Base-by-base conservation (phyloP, 2,888 invertebrate species). In the Clitarchus hookeri region DNA sequence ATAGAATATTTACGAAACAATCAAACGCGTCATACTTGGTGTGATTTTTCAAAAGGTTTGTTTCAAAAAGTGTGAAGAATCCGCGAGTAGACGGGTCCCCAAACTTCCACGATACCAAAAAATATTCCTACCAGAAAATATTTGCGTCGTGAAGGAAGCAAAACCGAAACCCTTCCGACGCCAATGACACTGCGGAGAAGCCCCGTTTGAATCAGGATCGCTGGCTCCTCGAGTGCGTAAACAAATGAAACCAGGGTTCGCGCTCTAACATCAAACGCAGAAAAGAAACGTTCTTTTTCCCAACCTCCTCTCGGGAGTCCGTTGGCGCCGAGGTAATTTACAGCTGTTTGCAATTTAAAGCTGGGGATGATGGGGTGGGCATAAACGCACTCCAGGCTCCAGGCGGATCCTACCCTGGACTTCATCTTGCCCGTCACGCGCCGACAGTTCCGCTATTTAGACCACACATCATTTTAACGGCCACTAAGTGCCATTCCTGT, bases 291-390 rank as follows among this genome's bases (percentile, higher is more conserved):
- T 36, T 36, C 36, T 4, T 4, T 4, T 4, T 4, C 36, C 36
- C 11, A 48, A 48, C 12, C 12, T 6, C 11, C 48, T 48, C 16
- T 48, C 16, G 11, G 19, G n/a, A 65, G 19, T 65, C 65, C 65
- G 65, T 65, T n/a, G 65, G 65, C 65, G 65, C 65, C 65, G 65
- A 23, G 65, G 65, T 65, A 65, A 65, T 65, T 65, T 65, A 65
- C 65, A n/a, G 65, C 65, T 65, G 65, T 65, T 65, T 65, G 65
- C 65, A 19, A 65, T 65, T 48, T 48, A 48, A 48, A 48, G 48
- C 6, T 19, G 65, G 19, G 65, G 16, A 48, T 48, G 65, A 65
- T 65, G 65, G 16, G 48, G 36, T 4, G 53, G 4, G 53, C 53
- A 8, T 19, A 65, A 65, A 65, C 65, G 65, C 23, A 65, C 65